phyloP scores from a whole-genome alignment of 2,113 vertebrate genomes.

The Pipra filicauda region DNA sequence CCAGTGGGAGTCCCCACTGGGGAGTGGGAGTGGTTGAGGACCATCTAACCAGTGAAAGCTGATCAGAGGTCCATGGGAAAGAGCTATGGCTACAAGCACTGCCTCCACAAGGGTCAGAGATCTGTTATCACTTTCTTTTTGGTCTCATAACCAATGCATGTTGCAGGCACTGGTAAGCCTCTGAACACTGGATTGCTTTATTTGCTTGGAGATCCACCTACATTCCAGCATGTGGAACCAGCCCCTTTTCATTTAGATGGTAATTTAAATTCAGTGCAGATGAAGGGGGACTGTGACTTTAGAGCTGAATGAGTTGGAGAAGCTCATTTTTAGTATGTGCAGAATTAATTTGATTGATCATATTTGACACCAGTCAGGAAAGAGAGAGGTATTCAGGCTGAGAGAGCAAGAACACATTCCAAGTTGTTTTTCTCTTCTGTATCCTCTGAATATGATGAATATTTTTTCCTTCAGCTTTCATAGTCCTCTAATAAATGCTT shows the following conservation, averaged over 20 bases:
- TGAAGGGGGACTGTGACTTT: not conserved
- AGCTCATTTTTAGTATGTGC: not conserved
- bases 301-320: slow-evolving; percentile 9
- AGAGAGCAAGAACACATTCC: slow-evolving; percentile 27
- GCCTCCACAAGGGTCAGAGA: no score
- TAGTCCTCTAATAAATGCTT: slow-evolving; percentile 34
- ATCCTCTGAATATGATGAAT: slow-evolving; percentile 3
- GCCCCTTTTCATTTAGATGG: not conserved
- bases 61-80: no score
- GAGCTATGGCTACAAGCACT: not conserved
- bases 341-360: slow-evolving; percentile 55
- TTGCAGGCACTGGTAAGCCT: not conserved
- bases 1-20: not conserved
- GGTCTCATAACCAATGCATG: fast-evolving
- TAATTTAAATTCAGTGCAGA: not conserved
- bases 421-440: slow-evolving; percentile 6
- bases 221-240: not conserved
- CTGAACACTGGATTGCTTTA: not conserved
- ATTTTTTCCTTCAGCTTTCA: slow-evolving; percentile 25
- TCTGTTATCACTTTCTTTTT: not conserved
- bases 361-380: slow-evolving; percentile 34
- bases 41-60: not conserved
- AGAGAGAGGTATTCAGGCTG: slow-evolving; percentile 18
- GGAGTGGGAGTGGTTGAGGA: fast-evolving
- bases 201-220: not conserved